phyloP scores from a whole-genome alignment of 2,888 invertebrate species.

The Meliscaeva auricollis region DNA sequence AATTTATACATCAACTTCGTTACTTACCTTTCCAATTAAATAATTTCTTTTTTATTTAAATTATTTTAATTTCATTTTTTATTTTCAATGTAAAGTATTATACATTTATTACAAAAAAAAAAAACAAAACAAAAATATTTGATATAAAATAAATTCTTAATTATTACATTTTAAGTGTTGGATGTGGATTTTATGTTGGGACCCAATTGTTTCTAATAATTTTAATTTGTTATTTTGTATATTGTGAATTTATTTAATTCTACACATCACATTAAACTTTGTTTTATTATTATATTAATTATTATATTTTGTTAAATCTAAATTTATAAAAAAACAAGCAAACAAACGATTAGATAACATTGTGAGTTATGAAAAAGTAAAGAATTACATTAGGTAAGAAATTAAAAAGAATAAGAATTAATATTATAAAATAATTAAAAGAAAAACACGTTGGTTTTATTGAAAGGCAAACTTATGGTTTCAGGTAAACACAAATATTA shows the following conservation, averaged over 20 bases:
- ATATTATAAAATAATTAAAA: slow-evolving; percentile 32
- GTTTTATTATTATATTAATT: slow-evolving; percentile 41
- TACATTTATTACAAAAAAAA: slow-evolving; percentile 40
- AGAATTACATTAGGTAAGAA: slow-evolving; percentile 37
- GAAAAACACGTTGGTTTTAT: background rate
- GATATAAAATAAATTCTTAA: background rate
- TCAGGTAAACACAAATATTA: too few relatives aligned
- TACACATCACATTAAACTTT: slow-evolving; percentile 70
- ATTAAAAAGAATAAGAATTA: slow-evolving; percentile 49
- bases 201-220: slow-evolving; percentile 49
- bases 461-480: background rate
- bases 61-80: slow-evolving; percentile 8
- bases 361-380: slow-evolving; percentile 24
- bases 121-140: background rate
- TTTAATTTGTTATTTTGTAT: slow-evolving; percentile 67
- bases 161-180: slow-evolving; percentile 61
- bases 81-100: slow-evolving; percentile 74
- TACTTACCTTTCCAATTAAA: slow-evolving; percentile 26
- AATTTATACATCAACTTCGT: background rate
- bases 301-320: slow-evolving; percentile 50
- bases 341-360: slow-evolving; percentile 13
- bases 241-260: slow-evolving; percentile 56
- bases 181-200: slow-evolving; percentile 65
- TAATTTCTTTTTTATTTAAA: background rate
- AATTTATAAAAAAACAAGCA: slow-evolving; percentile 30